Evolutionary conservation across 2,888 invertebrate species (phyloP), one percentile per base, ranked within the genome.

Genomic region (Spialia ferax): DNA sequence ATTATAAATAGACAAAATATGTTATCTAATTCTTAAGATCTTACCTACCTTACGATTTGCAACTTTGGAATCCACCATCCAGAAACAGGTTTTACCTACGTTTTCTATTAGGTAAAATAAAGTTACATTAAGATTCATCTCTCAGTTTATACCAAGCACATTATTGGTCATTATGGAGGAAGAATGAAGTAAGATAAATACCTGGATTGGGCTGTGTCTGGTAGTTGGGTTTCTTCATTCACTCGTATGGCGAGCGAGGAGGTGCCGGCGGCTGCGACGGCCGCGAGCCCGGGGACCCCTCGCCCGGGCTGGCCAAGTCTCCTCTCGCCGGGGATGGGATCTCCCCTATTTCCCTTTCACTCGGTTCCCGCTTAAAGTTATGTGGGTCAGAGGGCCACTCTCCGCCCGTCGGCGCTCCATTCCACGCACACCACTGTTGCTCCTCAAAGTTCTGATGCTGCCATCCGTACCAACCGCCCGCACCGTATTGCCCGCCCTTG

Each of bases 171-270:
- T 48, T 18, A 10, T 2, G 8, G 20, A 48, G 2, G 4, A 22
- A 22, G 20, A 56, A 63, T 55, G 13, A 18, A 45, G 45, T 61
- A 8, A 42, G 52, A 45, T 65, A 65, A 20, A 57, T 87, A 98
- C 98, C 98, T 91, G 97, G 97, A 88, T 96, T 97, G 2, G 97
- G 97, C 82, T 97, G 97, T 73, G 95, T 96, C 81, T 97, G 97
- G 87, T 97, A 98, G 62, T 97, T 96, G 0, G 97, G 96, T 86
- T 97, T 98, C 88, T 97, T 98, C 96, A 98, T 98, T 98, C 98
- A 98, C 78, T 97, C 98, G 85, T 96, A 98, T 0, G 97, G 97
- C 74, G 97, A 97, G 52, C 97, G 95, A 20, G 96, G 95, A 29
- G 97, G 96, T 45, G 96, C 95, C 54, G 97, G 96, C 79, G 96